Evolutionary conservation across 1,140 invertebrate genomes (phyloP).

Genomic region (Brevipalpus yothersi): DNA sequence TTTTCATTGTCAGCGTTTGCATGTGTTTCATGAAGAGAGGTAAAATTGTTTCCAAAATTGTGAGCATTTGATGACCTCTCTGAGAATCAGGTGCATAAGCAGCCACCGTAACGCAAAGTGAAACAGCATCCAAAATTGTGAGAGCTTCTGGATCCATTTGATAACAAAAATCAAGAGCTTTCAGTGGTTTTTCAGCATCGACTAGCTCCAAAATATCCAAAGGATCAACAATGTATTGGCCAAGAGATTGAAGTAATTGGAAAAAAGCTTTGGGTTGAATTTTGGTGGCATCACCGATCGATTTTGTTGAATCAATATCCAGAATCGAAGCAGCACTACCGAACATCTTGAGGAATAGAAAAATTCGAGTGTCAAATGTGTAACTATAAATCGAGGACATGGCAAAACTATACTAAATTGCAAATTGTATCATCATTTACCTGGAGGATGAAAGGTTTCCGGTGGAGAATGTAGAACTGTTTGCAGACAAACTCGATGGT

Average conservation of each 20-base stretch:
- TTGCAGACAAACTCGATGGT: slow-evolving; percentile 94
- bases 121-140: slow-evolving; percentile 73
- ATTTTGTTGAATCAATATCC: slow-evolving; percentile 45
- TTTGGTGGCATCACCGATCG: slow-evolving; percentile 28
- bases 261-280: slow-evolving; percentile 16
- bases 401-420: neutral
- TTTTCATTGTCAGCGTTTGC: slow-evolving; percentile 58
- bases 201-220: slow-evolving; percentile 85
- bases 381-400: neutral
- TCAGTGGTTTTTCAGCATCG: slow-evolving; percentile 80
- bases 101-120: slow-evolving; percentile 85
- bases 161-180: slow-evolving; percentile 90
- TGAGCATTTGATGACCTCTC: slow-evolving; percentile 90
- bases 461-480: slow-evolving; percentile 91
- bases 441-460: slow-evolving; percentile 82
- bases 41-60: slow-evolving; percentile 80
- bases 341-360: slow-evolving; percentile 55
- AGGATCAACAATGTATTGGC: slow-evolving; percentile 74
- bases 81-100: slow-evolving; percentile 87
- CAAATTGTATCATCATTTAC: slow-evolving; percentile 12
- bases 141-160: slow-evolving; percentile 86
- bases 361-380: neutral
- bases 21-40: slow-evolving; percentile 84
- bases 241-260: slow-evolving; percentile 33
- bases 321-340: slow-evolving; percentile 86